These are phyloP conservation scores for Diabrotica balteata DNA, from an alignment of 2,888 invertebrate genomes.

Conservation along the genomic window DNA sequence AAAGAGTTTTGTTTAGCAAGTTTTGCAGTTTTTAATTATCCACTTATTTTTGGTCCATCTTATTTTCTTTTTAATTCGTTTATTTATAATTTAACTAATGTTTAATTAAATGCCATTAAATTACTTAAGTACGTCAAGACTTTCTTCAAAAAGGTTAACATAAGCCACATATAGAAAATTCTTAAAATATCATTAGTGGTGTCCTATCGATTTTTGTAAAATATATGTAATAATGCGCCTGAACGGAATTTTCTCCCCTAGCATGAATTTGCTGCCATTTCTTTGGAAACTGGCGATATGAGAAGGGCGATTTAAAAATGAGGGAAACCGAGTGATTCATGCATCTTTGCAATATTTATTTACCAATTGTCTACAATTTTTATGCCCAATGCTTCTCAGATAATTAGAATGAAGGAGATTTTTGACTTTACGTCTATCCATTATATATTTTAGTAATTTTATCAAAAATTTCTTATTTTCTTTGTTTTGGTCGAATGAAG, in stretches of 20 bases:
- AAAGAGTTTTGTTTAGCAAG: no score
- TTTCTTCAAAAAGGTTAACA: no score
- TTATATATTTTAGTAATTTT: no score
- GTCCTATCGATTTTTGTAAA: conserved; percentile 36
- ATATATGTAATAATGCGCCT: conserved; percentile 48
- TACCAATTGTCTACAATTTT: conserved; percentile 17
- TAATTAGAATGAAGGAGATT: conserved; percentile 9
- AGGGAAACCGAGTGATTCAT: conserved; percentile 59
- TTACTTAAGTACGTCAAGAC: no score
- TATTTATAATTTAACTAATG: no score
- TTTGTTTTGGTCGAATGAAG: no score
- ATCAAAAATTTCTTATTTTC: no score
- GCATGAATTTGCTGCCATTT: conserved; percentile 49
- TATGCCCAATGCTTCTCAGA: no score
- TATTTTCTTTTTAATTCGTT: no score
- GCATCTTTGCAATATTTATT: conserved; percentile 51
- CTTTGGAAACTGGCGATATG: conserved; percentile 53
- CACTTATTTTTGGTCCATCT: no score
- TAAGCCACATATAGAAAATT: conserved; percentile 1
- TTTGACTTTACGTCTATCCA: background rate
- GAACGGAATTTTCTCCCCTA: conserved; percentile 46
- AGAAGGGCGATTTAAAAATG: conserved; percentile 54
- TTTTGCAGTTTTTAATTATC: no score
- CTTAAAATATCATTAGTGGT: conserved; percentile 20
- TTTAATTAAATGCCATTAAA: no score